Evolutionary conservation across 2,888 invertebrate species (phyloP).

Genomic region (Apotomis capreana): DNA sequence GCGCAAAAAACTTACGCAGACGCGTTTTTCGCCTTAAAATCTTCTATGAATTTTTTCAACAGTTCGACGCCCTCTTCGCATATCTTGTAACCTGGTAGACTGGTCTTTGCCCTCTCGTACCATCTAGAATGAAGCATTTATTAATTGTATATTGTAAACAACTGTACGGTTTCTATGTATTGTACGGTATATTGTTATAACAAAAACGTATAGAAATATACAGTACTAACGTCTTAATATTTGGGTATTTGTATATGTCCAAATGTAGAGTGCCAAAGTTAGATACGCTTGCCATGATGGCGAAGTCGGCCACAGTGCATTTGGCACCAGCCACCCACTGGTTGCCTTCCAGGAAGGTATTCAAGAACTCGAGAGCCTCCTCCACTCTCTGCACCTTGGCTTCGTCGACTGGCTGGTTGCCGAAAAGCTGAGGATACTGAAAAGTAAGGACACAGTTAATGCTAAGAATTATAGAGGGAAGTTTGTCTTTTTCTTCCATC

Average conservation of each 20-base stretch:
- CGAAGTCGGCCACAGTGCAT: slow-evolving; percentile 88
- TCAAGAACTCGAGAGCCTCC: slow-evolving; percentile 83
- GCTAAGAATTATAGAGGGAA: no score
- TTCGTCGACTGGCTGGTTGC: slow-evolving; percentile 74
- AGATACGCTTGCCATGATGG: slow-evolving; percentile 84
- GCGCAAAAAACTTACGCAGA: slow-evolving; percentile 47
- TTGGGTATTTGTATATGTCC: slow-evolving; percentile 15
- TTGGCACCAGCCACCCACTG: slow-evolving; percentile 85
- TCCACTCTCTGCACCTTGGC: slow-evolving; percentile 84
- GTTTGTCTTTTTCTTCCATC: no score
- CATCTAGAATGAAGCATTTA: slow-evolving; percentile 52
- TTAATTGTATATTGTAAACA: not conserved
- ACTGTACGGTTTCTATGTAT: no score
- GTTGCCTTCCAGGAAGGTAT: slow-evolving; percentile 84
- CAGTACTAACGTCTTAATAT: slow-evolving; percentile 4
- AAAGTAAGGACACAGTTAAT: no score
- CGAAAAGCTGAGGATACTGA: slow-evolving; percentile 76
- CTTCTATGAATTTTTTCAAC: slow-evolving; percentile 61
- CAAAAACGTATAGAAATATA: not conserved
- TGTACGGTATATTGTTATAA: no score
- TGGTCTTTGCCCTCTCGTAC: slow-evolving; percentile 55
- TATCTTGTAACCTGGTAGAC: slow-evolving; percentile 63
- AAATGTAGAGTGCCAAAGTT: slow-evolving; percentile 65
- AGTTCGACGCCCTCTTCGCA: slow-evolving; percentile 68
- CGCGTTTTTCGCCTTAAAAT: slow-evolving; percentile 49